phyloP scores from a whole-genome alignment of 2,888 invertebrate species.

The Clostera curtula region DNA sequence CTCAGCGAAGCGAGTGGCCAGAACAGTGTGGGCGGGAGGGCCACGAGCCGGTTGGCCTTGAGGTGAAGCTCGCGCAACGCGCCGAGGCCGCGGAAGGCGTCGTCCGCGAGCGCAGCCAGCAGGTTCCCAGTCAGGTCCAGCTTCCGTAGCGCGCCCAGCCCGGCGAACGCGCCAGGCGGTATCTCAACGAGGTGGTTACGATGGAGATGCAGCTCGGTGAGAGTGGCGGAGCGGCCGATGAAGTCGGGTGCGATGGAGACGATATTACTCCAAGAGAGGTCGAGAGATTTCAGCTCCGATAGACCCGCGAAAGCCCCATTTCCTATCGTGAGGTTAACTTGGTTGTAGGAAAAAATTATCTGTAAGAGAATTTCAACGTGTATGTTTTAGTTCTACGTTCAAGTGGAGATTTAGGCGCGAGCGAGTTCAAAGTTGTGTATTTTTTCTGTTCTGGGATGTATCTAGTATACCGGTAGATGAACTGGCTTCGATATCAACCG shows the following conservation, averaged over 20 bases:
- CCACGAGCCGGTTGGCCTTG: constrained; percentile 9
- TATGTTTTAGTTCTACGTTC: no score
- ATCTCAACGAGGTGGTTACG: constrained; percentile 9
- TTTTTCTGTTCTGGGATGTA: no score
- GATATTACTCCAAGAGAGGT: not conserved
- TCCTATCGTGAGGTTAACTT: constrained; percentile 1
- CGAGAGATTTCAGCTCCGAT: constrained; percentile 8
- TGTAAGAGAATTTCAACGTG: constrained; percentile 4
- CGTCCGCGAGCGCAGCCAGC: no score
- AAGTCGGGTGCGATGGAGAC: constrained; percentile 6
- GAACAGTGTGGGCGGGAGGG: constrained; percentile 2
- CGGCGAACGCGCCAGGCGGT: constrained; percentile 3
- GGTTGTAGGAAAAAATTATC: constrained; percentile 6
- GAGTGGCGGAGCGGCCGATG: constrained; percentile 2
- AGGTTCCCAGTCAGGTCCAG: constrained; percentile 2
- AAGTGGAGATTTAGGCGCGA: no score
- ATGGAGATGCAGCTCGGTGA: constrained; percentile 3
- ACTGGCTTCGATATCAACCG: not conserved
- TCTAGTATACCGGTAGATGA: not conserved
- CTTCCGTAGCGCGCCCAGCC: constrained; percentile 1
- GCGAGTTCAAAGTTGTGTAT: no score
- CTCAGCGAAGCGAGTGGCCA: constrained; percentile 5
- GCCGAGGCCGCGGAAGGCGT: no score
- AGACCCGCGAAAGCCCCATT: constrained; percentile 6
- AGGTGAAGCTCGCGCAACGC: constrained; percentile 17